These are phyloP conservation scores for Gallinago paraguaiae DNA, from an alignment of 2,113 vertebrate genomes.

Conservation along the genomic window DNA sequence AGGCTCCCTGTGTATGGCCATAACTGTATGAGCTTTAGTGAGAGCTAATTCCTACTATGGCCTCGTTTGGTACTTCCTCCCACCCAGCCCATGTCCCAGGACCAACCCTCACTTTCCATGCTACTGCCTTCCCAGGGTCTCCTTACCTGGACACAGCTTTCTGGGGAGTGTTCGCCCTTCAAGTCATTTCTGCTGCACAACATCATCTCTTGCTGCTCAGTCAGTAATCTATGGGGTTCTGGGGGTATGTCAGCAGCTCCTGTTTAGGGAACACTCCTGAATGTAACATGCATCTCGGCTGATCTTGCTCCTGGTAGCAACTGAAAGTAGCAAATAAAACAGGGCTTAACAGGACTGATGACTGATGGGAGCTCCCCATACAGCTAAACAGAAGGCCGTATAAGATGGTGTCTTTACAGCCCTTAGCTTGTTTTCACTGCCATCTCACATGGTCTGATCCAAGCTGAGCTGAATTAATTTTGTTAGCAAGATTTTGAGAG, in stretches of 20 bases:
- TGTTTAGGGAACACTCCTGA: neutral
- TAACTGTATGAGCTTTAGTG: neutral
- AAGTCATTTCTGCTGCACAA: neutral
- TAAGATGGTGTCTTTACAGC: neutral
- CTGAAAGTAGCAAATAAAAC: neutral
- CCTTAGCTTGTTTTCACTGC: neutral
- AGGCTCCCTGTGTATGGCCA: neutral
- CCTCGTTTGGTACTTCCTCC: neutral
- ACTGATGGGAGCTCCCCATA: neutral
- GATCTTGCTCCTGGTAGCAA: neutral
- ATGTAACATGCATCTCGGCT: neutral
- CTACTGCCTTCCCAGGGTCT: neutral
- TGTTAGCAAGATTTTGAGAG: constrained; percentile 24
- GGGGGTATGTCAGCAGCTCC: neutral
- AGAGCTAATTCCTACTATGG: neutral
- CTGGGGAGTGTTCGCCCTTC: neutral
- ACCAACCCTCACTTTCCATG: neutral
- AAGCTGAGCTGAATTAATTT: constrained; percentile 28
- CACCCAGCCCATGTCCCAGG: neutral
- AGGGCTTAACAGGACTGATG: neutral
- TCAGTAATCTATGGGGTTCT: neutral
- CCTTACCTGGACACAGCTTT: neutral
- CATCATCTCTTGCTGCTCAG: neutral
- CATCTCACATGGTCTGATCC: neutral
- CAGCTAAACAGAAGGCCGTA: neutral